A percentile compares a stretch with the other conserved stretches of the same genome.
phyloP scores from a whole-genome alignment of 2,113 vertebrate genomes.

The Labeo catla region DNA sequence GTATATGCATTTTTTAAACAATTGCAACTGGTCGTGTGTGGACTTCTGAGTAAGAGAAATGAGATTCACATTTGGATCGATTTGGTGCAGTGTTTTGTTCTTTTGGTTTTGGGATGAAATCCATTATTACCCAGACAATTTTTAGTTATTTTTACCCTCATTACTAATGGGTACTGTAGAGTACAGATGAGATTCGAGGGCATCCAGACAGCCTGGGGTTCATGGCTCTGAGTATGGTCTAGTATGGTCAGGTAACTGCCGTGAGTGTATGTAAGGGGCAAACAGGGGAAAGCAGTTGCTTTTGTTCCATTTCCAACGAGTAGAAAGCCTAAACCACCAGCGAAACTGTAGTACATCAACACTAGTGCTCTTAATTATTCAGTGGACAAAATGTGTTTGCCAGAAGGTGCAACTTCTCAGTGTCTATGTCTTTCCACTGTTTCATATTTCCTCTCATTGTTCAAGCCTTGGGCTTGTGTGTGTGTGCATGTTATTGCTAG shows the following conservation, averaged over 20 bases:
- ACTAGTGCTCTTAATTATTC: conserved; percentile 69
- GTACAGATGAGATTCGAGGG: neutral
- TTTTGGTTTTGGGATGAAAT: neutral
- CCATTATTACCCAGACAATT: neutral
- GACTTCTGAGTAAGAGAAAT: neutral
- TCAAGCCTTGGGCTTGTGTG: neutral
- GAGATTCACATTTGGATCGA: neutral
- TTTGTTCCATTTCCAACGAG: neutral
- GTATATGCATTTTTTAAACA: neutral
- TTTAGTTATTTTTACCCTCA: neutral
- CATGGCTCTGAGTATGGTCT: too few species aligned
- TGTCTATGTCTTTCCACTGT: conserved; percentile 50
- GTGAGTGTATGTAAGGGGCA: neutral
- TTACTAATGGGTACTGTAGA: neutral
- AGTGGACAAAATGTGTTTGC: conserved; percentile 69
- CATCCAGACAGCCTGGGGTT: neutral
- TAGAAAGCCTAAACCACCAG: conserved; percentile 28
- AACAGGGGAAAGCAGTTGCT: conserved; percentile 20
- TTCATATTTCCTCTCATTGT: conserved; percentile 64
- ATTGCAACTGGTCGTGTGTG: neutral
- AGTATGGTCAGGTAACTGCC: neutral
- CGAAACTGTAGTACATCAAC: conserved; percentile 46
- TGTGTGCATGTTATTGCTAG: neutral
- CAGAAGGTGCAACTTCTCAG: conserved; percentile 65
- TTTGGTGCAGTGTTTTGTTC: neutral